These are phyloP conservation scores for Pachyramphus minor DNA, from an alignment of 2,113 vertebrate genomes.

Conservation along the genomic window DNA sequence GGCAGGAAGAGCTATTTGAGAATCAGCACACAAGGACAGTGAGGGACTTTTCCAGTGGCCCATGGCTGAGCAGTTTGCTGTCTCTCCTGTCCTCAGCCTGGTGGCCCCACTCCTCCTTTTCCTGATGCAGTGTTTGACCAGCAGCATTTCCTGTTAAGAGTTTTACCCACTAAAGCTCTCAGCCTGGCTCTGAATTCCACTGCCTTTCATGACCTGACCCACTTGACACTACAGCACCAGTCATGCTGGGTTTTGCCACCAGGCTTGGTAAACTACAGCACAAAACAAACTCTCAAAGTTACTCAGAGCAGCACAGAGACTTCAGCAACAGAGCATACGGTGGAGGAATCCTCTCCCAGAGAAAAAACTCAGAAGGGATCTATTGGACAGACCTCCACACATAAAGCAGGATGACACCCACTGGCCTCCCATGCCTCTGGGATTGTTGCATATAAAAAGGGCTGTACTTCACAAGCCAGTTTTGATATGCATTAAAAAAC, in stretches of 20 bases:
- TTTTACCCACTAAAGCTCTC: neutral
- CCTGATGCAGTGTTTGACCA: neutral
- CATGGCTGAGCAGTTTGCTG: neutral
- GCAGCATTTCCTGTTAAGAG: neutral
- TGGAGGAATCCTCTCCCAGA: neutral
- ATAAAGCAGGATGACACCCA: neutral
- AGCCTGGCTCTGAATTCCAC: neutral
- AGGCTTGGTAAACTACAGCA: neutral
- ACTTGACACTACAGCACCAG: neutral
- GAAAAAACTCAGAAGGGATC: neutral
- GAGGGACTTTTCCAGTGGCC: neutral
- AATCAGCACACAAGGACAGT: neutral
- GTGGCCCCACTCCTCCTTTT: neutral
- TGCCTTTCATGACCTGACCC: fast-evolving
- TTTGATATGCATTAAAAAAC: neutral
- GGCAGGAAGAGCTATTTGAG: neutral
- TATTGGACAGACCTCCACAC: neutral
- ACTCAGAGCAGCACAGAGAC: neutral
- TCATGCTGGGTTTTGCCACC: neutral
- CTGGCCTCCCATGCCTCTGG: neutral
- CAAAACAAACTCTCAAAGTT: neutral
- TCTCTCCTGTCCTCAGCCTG: neutral
- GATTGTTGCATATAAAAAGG: neutral
- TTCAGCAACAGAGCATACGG: neutral
- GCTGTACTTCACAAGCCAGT: neutral